Conservation (phyloP, 2,888 invertebrate species). For the Sipha maydis region DNA sequence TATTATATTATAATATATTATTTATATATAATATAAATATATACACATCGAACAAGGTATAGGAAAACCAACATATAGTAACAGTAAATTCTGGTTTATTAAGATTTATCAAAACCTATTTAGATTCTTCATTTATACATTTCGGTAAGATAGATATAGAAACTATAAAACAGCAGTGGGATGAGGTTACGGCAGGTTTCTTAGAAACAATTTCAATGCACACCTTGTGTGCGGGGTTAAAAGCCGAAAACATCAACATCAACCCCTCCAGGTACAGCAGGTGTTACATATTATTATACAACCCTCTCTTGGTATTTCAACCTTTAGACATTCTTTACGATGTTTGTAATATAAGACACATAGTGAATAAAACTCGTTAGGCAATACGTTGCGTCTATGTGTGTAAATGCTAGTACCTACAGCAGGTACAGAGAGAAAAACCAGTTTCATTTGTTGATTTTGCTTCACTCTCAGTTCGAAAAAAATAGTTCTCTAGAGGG, state of each 20-base stretch:
- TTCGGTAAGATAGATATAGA: slow-evolving; percentile 24
- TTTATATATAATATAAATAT: neutral
- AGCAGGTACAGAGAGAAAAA: slow-evolving; percentile 43
- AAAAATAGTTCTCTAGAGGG: slow-evolving; percentile 33
- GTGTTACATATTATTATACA: slow-evolving; percentile 57
- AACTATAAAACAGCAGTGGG: slow-evolving; percentile 10
- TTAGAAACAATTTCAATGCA: slow-evolving; percentile 35
- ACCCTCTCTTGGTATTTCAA: slow-evolving; percentile 59
- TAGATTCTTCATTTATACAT: slow-evolving; percentile 4
- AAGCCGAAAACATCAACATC: slow-evolving; percentile 21
- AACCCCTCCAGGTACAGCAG: slow-evolving; percentile 30
- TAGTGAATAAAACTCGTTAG: slow-evolving; percentile 52
- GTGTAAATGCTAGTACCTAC: neutral
- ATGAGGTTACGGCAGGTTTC: neutral
- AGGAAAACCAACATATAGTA: slow-evolving; percentile 6
- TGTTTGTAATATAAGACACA: slow-evolving; percentile 44
- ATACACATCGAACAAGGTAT: neutral
- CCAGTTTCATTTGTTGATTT: slow-evolving; percentile 56
- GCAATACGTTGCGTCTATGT: slow-evolving; percentile 23
- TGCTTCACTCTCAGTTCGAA: slow-evolving; percentile 33
- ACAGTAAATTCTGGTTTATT: slow-evolving; percentile 18
- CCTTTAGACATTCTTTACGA: slow-evolving; percentile 55
- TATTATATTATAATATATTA: too few relatives aligned
- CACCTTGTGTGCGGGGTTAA: slow-evolving; percentile 46
- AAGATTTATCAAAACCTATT: slow-evolving; percentile 20